Conservation (phyloP, 2,113 vertebrate genomes). For the Papio anubis region DNA sequence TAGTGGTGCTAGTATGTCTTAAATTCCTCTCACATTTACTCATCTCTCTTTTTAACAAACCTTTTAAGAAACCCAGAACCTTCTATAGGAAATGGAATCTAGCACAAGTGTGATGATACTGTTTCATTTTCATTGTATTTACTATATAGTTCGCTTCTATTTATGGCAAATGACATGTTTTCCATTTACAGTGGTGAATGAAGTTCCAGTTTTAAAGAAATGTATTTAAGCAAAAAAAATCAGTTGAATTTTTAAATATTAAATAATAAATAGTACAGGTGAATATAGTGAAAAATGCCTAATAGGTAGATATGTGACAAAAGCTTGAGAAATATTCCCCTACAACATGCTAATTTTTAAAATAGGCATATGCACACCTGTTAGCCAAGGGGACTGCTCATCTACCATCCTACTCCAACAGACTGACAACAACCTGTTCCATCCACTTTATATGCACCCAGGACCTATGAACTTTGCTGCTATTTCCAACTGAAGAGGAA, state of each 20-base stretch:
- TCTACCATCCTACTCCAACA: not conserved
- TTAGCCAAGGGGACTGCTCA: not conserved
- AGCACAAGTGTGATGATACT: not conserved
- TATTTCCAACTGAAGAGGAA: not conserved
- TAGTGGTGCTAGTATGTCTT: not conserved
- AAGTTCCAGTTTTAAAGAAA: constrained; percentile 20
- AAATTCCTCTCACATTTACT: not conserved
- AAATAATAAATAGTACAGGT: not conserved
- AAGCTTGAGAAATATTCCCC: constrained; percentile 34
- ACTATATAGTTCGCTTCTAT: not conserved
- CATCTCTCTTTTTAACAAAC: not conserved
- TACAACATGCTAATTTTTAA: not conserved
- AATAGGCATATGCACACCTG: not conserved
- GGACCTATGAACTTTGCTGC: not conserved
- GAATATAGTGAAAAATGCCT: not conserved
- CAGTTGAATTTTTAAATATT: not conserved
- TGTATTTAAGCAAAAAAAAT: not conserved
- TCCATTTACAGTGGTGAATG: not conserved
- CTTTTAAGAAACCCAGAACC: constrained; percentile 23
- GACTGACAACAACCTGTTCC: not conserved
- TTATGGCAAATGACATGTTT: not conserved
- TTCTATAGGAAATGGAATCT: not conserved
- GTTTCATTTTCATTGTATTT: constrained; percentile 20
- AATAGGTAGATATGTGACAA: not conserved
- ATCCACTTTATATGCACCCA: not conserved